Evolutionary conservation across 2,797 vertebrate genomes (phyloP), one percentile per base, ranked within the genome.

Genomic region (Phrynocephalus forsythii): DNA sequence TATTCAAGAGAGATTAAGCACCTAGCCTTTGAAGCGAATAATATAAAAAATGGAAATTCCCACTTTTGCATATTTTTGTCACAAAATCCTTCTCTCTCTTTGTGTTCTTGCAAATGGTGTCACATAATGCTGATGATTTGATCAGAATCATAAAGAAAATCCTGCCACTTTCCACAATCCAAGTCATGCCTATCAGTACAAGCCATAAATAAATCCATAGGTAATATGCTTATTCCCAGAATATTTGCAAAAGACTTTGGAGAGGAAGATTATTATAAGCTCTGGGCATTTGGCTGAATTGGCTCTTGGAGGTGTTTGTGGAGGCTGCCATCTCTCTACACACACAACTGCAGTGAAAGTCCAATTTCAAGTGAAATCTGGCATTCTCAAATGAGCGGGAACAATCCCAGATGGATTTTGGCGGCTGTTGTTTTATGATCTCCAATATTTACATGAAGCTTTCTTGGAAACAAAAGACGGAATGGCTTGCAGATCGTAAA

Each of bases 191-290:
- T 95, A 93, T 90, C 92, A 94, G 87, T 91, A 90, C 75, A 56
- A 94, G 89, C 83, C 89, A 89, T 94, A 94, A 94, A 73, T 26
- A 94, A 95, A 95, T 95, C 93, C 87, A 87, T 93, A 90, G 82
- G 88, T 91, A 94, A 94, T 71, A 10, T 94, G 89, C 94, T 83
- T 95, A 92, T 94, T 94, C 91, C 90, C 94, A 90, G 95, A 95
- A 93, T 60, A 0, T 26, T 93, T 94, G 90, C 91, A 94, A 95
- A 88, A 91, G 93, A 81, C 82, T 93, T 91, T 85, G 89, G 52
- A 93, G 85, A 91, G 91, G 71, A 68, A 83, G 28, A 52, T 82
- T 86, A 89, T 90, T 93, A 86, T 83, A 78, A 76, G 91, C 78
- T 91, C 77, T 89, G 93, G 44, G 16, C 11, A 71, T 44, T 71